Evolutionary conservation across 2,113 vertebrate species (phyloP).

Genomic region (Pimephales promelas): DNA sequence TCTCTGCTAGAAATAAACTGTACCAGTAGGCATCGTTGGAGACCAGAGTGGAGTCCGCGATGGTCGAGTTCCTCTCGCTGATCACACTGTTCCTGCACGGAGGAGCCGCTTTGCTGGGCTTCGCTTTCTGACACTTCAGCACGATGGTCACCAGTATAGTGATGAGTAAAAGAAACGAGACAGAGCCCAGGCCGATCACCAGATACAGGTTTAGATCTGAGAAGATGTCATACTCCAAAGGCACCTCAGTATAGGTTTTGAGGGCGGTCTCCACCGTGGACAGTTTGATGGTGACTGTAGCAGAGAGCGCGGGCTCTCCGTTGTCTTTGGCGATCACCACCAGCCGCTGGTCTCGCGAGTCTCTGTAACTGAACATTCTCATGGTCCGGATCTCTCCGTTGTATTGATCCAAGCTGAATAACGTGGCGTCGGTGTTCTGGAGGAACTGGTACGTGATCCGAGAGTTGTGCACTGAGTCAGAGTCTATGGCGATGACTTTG

Average conservation of each 20-base stretch:
- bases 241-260: slow-evolving; percentile 73
- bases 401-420: slow-evolving; percentile 66
- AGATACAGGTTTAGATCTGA: slow-evolving; percentile 59
- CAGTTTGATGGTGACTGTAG: slow-evolving; percentile 76
- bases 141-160: slow-evolving; percentile 71
- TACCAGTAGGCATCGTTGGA: slow-evolving; percentile 66
- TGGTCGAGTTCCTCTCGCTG: slow-evolving; percentile 62
- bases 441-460: slow-evolving; percentile 72
- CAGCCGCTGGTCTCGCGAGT: slow-evolving; percentile 66
- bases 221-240: slow-evolving; percentile 66
- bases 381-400: slow-evolving; percentile 53
- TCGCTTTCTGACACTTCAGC: slow-evolving; percentile 62
- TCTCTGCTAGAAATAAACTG: slow-evolving; percentile 62
- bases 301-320: slow-evolving; percentile 77
- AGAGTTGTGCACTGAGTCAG: slow-evolving; percentile 70
- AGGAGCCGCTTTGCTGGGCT: slow-evolving; percentile 50
- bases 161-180: slow-evolving; percentile 76
- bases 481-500: slow-evolving; percentile 67
- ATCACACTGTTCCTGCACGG: slow-evolving; percentile 58
- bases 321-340: slow-evolving; percentile 72
- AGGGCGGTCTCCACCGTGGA: slow-evolving; percentile 78
- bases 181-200: slow-evolving; percentile 73
- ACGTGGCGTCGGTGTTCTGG: slow-evolving; percentile 69
- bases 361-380: slow-evolving; percentile 73
- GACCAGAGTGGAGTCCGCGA: slow-evolving; percentile 60